Conservation (phyloP, 2,888 invertebrate species). For the Parapristionchus giblindavisi region DNA sequence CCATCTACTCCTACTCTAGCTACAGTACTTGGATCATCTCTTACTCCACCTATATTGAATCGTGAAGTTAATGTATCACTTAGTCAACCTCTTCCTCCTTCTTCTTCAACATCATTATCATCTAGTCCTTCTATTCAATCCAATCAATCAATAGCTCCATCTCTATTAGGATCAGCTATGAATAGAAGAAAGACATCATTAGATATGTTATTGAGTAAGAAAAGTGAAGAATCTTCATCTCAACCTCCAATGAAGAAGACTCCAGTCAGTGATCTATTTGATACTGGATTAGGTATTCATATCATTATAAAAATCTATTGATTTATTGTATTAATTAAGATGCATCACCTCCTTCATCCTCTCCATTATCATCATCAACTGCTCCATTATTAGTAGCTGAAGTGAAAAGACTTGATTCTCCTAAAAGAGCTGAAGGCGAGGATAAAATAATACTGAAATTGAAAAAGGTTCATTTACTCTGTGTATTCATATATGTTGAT, state of each 20-base stretch:
- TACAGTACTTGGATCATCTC: neutral
- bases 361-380: neutral
- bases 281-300: slow-evolving; percentile 29
- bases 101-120: neutral
- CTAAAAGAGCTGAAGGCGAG: slow-evolving; percentile 17
- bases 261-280: slow-evolving; percentile 10
- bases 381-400: slow-evolving; percentile 9
- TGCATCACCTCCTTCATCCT: neutral
- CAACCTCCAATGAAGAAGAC: slow-evolving; percentile 4
- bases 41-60: neutral
- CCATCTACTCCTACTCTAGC: neutral
- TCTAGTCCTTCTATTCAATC: neutral
- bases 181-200: slow-evolving; percentile 18
- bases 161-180: too few relatives aligned
- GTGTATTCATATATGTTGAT: too few relatives aligned
- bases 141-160: neutral
- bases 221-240: neutral
- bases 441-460: slow-evolving; percentile 23
- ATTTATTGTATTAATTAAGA: neutral
- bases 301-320: too few relatives aligned
- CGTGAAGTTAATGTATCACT: neutral
- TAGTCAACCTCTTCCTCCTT: neutral
- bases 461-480: too few relatives aligned
- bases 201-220: neutral
- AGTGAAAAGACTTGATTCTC: neutral